Evolutionary conservation across 2,888 invertebrate species (phyloP).

Genomic region (Ophraella communa): DNA sequence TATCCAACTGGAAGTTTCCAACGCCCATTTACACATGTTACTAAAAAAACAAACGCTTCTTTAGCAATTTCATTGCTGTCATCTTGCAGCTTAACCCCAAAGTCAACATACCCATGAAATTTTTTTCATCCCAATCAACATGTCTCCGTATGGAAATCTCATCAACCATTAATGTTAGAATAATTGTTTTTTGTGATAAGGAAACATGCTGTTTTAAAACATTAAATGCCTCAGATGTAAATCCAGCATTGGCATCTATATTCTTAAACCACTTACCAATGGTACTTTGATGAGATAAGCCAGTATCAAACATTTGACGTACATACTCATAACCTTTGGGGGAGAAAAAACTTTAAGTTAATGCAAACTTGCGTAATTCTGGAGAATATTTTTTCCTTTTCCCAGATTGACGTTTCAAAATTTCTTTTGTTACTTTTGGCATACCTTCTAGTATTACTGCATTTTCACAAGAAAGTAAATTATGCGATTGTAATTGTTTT

Average conservation of each 20-base stretch:
- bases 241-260: constrained; percentile 49
- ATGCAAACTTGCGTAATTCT: constrained; percentile 31
- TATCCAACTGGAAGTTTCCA: constrained; percentile 49
- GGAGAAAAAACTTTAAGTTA: constrained; percentile 32
- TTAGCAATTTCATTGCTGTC: constrained; percentile 39
- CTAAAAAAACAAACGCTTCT: constrained; percentile 46
- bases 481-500: constrained; percentile 6
- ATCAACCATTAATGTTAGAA: constrained; percentile 40
- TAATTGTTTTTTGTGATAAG: constrained; percentile 23
- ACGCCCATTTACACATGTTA: constrained; percentile 39
- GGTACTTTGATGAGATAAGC: constrained; percentile 47
- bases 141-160: constrained; percentile 47
- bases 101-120: constrained; percentile 47
- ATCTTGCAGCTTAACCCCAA: constrained; percentile 40
- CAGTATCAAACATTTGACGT: constrained; percentile 46
- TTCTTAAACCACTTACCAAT: constrained; percentile 49
- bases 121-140: constrained; percentile 48
- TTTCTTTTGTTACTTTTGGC: neutral
- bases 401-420: constrained; percentile 12
- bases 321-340: constrained; percentile 50
- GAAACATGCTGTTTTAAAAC: constrained; percentile 33
- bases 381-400: constrained; percentile 24
- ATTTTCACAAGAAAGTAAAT: neutral
- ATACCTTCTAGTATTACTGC: neutral
- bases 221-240: constrained; percentile 42